Conservation (phyloP, 2,113 vertebrate genomes). For the Hypanus sabinus region DNA sequence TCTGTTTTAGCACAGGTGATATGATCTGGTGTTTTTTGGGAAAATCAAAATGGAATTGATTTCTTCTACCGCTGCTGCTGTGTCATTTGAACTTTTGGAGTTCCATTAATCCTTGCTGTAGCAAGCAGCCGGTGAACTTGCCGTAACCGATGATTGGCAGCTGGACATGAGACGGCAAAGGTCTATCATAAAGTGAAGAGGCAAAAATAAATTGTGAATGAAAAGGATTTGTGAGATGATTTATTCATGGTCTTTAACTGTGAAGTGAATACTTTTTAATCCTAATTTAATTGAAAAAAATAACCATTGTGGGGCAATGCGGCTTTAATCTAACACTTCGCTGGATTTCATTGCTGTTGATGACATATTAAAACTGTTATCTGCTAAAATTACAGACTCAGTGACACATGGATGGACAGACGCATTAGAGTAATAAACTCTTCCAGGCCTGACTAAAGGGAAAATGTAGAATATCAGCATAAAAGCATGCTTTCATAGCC, state of each 20-base stretch:
- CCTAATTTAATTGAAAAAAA: slow-evolving; percentile 27
- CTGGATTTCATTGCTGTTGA: neutral
- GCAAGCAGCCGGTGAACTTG: neutral
- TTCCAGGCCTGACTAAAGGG: slow-evolving; percentile 10
- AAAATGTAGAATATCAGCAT: slow-evolving; percentile 10
- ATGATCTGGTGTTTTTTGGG: neutral
- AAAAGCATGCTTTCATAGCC: neutral
- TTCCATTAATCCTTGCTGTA: neutral
- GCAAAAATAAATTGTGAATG: neutral
- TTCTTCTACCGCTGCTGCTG: neutral
- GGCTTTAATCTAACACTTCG: slow-evolving; percentile 31
- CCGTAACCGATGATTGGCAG: neutral
- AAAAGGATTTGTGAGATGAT: slow-evolving; percentile 16
- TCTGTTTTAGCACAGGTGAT: neutral
- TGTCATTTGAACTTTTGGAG: neutral
- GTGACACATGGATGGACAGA: neutral
- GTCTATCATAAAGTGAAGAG: neutral
- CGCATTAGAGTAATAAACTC: neutral
- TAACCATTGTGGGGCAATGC: slow-evolving; percentile 17
- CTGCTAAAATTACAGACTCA: slow-evolving; percentile 13
- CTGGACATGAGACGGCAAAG: neutral
- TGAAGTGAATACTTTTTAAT: slow-evolving; percentile 12
- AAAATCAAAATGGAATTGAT: neutral
- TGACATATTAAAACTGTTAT: neutral
- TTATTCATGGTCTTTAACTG: slow-evolving; percentile 15